Evolutionary conservation across 2,113 vertebrate genomes (phyloP).

Genomic region (Monarcha castaneiventris): DNA sequence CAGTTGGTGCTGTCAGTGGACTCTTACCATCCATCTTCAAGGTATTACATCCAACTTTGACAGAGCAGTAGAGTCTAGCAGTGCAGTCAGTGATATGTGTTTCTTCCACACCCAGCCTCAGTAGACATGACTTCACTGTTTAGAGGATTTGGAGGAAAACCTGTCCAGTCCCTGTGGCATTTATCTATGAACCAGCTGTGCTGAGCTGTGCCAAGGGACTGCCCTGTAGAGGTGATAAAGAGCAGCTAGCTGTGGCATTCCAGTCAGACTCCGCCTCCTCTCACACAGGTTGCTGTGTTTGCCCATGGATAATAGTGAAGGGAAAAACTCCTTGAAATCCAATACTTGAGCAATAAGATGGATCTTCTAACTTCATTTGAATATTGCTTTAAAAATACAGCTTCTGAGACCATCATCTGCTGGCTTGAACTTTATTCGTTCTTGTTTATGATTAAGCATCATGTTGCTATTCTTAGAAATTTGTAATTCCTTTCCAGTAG

Average conservation of each 20-base stretch:
- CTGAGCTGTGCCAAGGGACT: background rate
- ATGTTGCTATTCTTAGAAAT: background rate
- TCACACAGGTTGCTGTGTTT: background rate
- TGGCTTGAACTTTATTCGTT: background rate
- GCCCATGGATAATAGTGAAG: background rate
- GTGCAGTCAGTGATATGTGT: background rate
- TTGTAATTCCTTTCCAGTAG: background rate
- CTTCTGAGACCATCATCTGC: background rate
- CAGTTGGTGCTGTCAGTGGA: background rate
- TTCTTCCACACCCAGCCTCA: background rate
- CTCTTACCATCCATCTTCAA: background rate
- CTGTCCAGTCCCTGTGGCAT: background rate
- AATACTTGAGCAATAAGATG: background rate
- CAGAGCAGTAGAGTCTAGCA: background rate
- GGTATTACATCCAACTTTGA: background rate
- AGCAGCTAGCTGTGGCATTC: background rate
- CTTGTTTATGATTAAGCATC: background rate
- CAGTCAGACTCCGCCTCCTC: fast-evolving
- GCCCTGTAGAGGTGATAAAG: background rate
- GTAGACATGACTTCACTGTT: background rate
- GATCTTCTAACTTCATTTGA: background rate
- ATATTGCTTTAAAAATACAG: background rate
- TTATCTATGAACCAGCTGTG: background rate
- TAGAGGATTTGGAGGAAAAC: background rate
- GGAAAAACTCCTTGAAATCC: background rate